These are phyloP conservation scores for Nephrotoma guestfalica DNA, from an alignment of 2,888 invertebrate genomes.

Conservation along the genomic window DNA sequence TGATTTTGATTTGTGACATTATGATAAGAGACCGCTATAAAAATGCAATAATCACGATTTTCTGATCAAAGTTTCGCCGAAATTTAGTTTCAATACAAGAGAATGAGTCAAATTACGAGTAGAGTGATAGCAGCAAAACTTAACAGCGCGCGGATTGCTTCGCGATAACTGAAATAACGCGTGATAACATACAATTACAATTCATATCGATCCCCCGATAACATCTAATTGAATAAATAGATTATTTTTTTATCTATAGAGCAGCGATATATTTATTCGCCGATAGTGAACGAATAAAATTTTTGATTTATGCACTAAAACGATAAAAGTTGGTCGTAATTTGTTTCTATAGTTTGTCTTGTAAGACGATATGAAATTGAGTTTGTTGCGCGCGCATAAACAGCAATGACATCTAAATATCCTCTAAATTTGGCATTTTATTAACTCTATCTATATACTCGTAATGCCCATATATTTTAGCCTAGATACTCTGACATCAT, in stretches of 20 bases:
- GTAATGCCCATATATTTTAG: not conserved
- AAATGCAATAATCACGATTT: not conserved
- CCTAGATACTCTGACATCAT: not conserved
- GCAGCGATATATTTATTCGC: not conserved
- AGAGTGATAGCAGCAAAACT: not conserved
- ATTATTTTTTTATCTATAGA: not conserved
- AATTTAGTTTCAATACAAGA: not conserved
- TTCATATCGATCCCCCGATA: not conserved
- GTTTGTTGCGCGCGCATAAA: not conserved
- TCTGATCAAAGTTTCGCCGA: not conserved
- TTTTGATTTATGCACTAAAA: not conserved
- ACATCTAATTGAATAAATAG: not conserved
- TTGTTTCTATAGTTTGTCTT: not conserved
- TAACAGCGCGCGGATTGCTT: not conserved
- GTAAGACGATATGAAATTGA: not conserved
- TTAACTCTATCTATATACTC: not conserved
- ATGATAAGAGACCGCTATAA: not conserved
- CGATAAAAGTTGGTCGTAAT: not conserved
- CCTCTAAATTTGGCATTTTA: not conserved
- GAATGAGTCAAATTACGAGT: not conserved
- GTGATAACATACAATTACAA: not conserved
- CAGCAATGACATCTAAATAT: not conserved
- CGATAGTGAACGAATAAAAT: not conserved
- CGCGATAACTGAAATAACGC: too few species aligned
- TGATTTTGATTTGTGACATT: not conserved